phyloP scores from a whole-genome alignment of 2,888 invertebrate genomes.

The Orthosia cruda region DNA sequence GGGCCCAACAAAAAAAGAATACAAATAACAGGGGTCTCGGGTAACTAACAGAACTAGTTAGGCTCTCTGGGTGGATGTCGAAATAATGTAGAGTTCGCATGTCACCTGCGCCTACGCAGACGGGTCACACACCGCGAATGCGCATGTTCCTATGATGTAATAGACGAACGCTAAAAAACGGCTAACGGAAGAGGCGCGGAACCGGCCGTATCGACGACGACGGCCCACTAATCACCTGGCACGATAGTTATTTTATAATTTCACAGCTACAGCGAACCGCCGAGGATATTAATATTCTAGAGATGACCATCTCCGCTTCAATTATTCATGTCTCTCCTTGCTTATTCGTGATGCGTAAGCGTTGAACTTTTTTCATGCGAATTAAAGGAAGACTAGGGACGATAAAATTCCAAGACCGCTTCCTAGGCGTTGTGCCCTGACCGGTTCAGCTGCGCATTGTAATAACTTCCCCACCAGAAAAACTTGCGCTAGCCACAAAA shows the following conservation, averaged over 20 bases:
- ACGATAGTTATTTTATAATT: slow-evolving; percentile 78
- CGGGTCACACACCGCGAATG: slow-evolving; percentile 81
- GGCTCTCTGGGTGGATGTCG: slow-evolving; percentile 80
- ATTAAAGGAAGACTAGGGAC: slow-evolving; percentile 74
- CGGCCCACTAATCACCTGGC: slow-evolving; percentile 80
- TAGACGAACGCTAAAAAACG: slow-evolving; percentile 83
- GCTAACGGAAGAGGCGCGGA: slow-evolving; percentile 87
- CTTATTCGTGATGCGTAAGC: slow-evolving; percentile 75
- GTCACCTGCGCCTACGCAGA: slow-evolving; percentile 89
- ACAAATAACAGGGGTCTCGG: slow-evolving; percentile 87
- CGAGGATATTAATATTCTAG: slow-evolving; percentile 76
- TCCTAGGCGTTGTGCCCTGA: slow-evolving; percentile 77
- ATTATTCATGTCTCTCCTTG: slow-evolving; percentile 81
- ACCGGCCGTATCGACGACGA: slow-evolving; percentile 79
- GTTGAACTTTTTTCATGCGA: slow-evolving; percentile 77
- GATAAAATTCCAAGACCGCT: slow-evolving; percentile 79
- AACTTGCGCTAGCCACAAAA: slow-evolving; percentile 76
- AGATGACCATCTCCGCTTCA: slow-evolving; percentile 75
- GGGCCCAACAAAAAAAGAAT: slow-evolving; percentile 80
- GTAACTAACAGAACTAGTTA: slow-evolving; percentile 88
- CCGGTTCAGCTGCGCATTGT: slow-evolving; percentile 82
- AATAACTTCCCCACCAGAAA: slow-evolving; percentile 82
- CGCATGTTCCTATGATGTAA: slow-evolving; percentile 86
- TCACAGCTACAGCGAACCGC: slow-evolving; percentile 71
- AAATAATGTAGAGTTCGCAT: slow-evolving; percentile 85